A percentile compares a stretch with the other conserved stretches of the same genome.
Evolutionary conservation across 2,113 vertebrate species (phyloP).

Genomic region (Turnix velox): DNA sequence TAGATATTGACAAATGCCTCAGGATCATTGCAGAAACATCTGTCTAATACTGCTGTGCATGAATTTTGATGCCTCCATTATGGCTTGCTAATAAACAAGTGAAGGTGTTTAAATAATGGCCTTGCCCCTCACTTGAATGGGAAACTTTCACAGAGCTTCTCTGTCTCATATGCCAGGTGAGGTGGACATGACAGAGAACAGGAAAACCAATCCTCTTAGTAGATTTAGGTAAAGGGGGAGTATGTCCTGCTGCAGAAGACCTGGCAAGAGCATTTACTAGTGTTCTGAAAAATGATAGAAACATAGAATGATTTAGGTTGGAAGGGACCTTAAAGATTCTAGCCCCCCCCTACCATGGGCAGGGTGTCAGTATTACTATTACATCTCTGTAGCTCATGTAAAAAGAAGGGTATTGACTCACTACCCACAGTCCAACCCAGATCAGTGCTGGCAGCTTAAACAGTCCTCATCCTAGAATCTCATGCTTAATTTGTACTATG

Average conservation of each 20-base stretch:
- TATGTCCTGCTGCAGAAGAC: background rate
- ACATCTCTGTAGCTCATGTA: background rate
- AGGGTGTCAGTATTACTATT: accelerated
- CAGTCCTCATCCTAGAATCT: background rate
- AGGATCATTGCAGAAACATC: background rate
- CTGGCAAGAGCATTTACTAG: background rate
- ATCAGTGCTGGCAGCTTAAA: background rate
- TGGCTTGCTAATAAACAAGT: background rate
- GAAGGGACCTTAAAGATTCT: too few relatives aligned
- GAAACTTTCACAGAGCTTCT: background rate
- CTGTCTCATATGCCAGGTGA: background rate
- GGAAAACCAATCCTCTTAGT: background rate
- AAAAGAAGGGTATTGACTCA: background rate
- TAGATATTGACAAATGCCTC: background rate
- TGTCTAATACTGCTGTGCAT: background rate
- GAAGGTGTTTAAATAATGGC: background rate
- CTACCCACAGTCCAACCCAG: background rate
- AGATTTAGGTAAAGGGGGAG: background rate
- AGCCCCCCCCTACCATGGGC: too few relatives aligned
- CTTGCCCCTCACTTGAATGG: background rate
- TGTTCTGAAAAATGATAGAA: background rate
- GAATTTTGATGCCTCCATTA: background rate
- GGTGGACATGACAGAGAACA: background rate
- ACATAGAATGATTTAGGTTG: too few relatives aligned
- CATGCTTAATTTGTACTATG: background rate